Evolutionary conservation across 2,888 invertebrate genomes (phyloP).

Genomic region (Cerceris rybyensis): DNA sequence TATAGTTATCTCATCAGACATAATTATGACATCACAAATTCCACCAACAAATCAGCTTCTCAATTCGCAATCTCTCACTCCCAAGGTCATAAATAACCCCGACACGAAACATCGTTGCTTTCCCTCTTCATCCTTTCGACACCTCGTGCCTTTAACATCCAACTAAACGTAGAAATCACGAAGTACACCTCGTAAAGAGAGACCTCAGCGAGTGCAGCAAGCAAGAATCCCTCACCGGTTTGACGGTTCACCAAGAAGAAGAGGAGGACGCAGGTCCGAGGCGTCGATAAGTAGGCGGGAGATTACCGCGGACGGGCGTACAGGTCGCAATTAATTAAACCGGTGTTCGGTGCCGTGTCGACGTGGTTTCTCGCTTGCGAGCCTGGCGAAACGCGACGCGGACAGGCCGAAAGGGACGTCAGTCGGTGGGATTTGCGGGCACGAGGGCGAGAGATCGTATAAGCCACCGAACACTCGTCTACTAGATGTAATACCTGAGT

Average conservation of each 20-base stretch:
- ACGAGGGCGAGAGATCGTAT: slow-evolving; percentile 65
- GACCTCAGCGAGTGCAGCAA: no score
- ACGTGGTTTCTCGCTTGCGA: slow-evolving; percentile 50
- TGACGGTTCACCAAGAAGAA: not conserved
- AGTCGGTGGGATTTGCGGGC: slow-evolving; percentile 70
- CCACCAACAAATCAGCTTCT: not conserved
- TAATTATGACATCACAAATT: no score
- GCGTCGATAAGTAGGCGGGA: slow-evolving; percentile 42
- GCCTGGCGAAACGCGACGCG: slow-evolving; percentile 49
- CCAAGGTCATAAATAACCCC: no score
- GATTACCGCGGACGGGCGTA: slow-evolving; percentile 43
- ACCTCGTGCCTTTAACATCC: not conserved
- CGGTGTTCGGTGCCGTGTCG: slow-evolving; percentile 72
- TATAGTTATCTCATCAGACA: no score
- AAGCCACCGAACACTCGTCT: slow-evolving; percentile 71
- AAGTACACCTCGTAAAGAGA: no score
- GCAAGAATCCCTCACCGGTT: not conserved
- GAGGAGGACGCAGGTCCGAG: not conserved
- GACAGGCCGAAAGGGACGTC: slow-evolving; percentile 53
- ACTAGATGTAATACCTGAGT: slow-evolving; percentile 78
- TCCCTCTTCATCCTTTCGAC: not conserved
- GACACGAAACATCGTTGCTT: not conserved
- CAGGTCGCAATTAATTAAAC: slow-evolving; percentile 74
- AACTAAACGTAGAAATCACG: no score
- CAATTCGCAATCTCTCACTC: not conserved